Evolutionary conservation across 2,888 invertebrate species (phyloP), one percentile per base, ranked within the genome.

Genomic region (Zeuzera pyrina): DNA sequence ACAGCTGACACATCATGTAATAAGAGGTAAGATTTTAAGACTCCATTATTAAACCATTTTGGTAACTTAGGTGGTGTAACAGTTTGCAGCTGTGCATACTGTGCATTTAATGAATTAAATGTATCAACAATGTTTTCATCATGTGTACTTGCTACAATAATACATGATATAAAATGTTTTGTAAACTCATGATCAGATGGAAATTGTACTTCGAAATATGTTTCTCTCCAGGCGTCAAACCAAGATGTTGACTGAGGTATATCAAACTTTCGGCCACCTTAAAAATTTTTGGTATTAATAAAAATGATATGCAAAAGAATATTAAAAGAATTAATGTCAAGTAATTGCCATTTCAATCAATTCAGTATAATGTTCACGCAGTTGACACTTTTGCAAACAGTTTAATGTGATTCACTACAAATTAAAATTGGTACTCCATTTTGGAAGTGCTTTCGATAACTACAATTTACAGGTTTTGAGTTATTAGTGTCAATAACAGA

Each of bases 111-210:
- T 43, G 88, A 86, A 55, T 91, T 90, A 48, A 97, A 91, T 42
- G 91, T 90, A 45, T 94, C 94, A 37, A 95, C 71, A 3, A 96
- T 92, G 79, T 89, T 89, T 1, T 89, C 87, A 66, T 93, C 93
- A 16, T 85, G 74, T 16, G 91, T 88, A 12, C 91, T 89, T 12
- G 89, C 86, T 8, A 92, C 90, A 50, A 94, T 86, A 54, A 94
- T 87, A 63, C 95, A 95, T 8, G 92, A 92, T 31, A 95, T 63
- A 57, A 92, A 92, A 69, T 95, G 95, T 57, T 93, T 93, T 0
- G 96, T 92, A 60, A 96, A 98, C 76, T 99, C 99, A 84, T 98
- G 98, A 60, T 98, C 98, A 3, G 93, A 91, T 11, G 94, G 93
- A 64, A 92, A 93, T 61, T 94, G 91, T 37, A 95, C 90, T 57